Evolutionary conservation across 1,140 invertebrate genomes (phyloP), one percentile per base, ranked within the genome.

Genomic region (Eufriesea mexicana): DNA sequence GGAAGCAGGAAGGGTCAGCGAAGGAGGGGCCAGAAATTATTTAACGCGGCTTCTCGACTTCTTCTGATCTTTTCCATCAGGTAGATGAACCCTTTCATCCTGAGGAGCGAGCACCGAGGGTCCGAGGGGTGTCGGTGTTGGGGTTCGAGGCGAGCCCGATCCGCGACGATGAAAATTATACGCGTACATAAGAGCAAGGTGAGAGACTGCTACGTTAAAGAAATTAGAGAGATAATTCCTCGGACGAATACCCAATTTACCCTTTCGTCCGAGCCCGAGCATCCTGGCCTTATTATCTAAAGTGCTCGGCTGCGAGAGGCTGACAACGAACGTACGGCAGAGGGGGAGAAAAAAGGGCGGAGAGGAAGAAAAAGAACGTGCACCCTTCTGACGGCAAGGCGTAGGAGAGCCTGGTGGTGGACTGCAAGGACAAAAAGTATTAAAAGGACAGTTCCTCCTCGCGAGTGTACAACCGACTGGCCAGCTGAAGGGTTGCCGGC

Each of bases 191-290:
- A 89, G 87, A 86, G 88, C 66, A 89, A 89, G 88, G 84, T 84
- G 88, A 86, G 87, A 85, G 88, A 88, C 88, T 79, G 82, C 82
- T 82, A 88, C 91, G 92, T 91, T 94, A 94, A 94, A 94, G 92
- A 94, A 94, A 94, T 94, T 94, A 94, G 92, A 94, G 93, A 91
- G 93, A 94, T 94, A 94, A 94, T 94, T 94, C 92, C 92, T 94
- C 87, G 92, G 92, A 93, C 92, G 93, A 94, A 94, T 94, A 94
- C 92, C 93, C 91, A 94, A 94, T 94, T 94, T 94, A 94, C 91
- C 93, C 93, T 92, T 94, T 94, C 91, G 90, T 90, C 79, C 84
- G 86, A 86, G 51, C 87, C 83, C 89, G 76, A 90, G 89, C 90
- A 88, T 91, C 90, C 91, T 93, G 91, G 92, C 91, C 93, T 94